Percentiles rank a stretch among this genome's conserved stretches.
Evolutionary conservation across 2,888 invertebrate species (phyloP).

Genomic region (Eristalinus aeneus): DNA sequence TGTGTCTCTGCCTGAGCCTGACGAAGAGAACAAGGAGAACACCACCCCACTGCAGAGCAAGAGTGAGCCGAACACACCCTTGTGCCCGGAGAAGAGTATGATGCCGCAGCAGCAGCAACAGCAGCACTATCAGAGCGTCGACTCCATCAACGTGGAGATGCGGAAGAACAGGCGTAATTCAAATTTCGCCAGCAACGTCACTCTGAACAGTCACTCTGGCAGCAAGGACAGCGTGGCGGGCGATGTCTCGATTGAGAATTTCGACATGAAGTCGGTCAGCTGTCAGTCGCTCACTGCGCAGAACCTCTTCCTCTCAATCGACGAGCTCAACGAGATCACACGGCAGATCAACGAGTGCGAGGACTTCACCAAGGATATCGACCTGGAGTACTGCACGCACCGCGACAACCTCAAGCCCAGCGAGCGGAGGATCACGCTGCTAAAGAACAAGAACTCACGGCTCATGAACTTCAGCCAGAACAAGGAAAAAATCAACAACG

Average conservation of each 20-base stretch:
- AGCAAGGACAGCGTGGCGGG: conserved; percentile 77
- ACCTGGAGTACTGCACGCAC: conserved; percentile 80
- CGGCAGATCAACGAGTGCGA: conserved; percentile 80
- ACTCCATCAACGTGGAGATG: conserved; percentile 73
- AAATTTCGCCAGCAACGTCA: conserved; percentile 72
- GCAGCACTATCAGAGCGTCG: conserved; percentile 76
- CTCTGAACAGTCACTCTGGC: conserved; percentile 73
- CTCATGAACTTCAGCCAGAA: conserved; percentile 78
- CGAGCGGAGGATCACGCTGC: conserved; percentile 79
- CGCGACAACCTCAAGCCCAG: conserved; percentile 79
- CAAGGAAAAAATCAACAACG: conserved; percentile 78
- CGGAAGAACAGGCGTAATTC: conserved; percentile 70
- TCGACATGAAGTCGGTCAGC: conserved; percentile 80
- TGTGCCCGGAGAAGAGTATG: conserved; percentile 72
- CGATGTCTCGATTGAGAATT: conserved; percentile 76
- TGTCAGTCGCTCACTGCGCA: conserved; percentile 79
- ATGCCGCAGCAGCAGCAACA: conserved; percentile 70
- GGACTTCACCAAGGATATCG: conserved; percentile 78
- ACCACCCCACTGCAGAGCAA: conserved; percentile 72
- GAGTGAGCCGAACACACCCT: conserved; percentile 76
- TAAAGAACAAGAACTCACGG: conserved; percentile 79
- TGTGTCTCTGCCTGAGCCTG: conserved; percentile 28
- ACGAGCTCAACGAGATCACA: conserved; percentile 80
- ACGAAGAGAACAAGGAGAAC: conserved; percentile 76
- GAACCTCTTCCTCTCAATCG: conserved; percentile 79